Percentiles rank a stretch among this genome's conserved stretches.
phyloP scores from a whole-genome alignment of 2,888 invertebrate species.

The Agrilus cyanescens region DNA sequence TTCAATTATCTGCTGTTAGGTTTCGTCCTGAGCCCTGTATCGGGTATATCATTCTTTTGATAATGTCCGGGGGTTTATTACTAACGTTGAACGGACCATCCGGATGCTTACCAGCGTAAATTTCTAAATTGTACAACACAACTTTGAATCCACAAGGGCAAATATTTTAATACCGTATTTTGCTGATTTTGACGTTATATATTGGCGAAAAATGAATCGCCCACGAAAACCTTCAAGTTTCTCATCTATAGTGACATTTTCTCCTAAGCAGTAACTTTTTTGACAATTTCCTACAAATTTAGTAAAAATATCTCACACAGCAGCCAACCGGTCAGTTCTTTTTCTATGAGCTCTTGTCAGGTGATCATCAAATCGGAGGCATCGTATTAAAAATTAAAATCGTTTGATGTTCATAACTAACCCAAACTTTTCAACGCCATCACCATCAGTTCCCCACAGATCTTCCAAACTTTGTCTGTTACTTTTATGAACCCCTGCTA shows the following conservation, averaged over 20 bases:
- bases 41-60: conserved; percentile 13
- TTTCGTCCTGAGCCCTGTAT: conserved; percentile 14
- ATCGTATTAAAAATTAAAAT: conserved; percentile 16
- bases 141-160: conserved; percentile 19
- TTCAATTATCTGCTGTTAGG: conserved; percentile 14
- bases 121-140: conserved; percentile 18
- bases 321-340: conserved; percentile 15
- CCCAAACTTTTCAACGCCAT: conserved; percentile 19
- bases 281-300: conserved; percentile 22
- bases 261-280: conserved; percentile 15
- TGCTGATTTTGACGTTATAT: conserved; percentile 23
- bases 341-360: conserved; percentile 11
- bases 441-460: conserved; percentile 18
- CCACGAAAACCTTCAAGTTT: conserved; percentile 19
- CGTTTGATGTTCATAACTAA: conserved; percentile 19
- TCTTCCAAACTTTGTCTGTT: conserved; percentile 18
- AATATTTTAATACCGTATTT: conserved; percentile 22
- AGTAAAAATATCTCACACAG: conserved; percentile 20
- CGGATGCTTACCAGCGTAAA: conserved; percentile 16
- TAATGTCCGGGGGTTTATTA: conserved; percentile 12
- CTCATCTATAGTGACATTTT: conserved; percentile 22
- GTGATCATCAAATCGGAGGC: conserved; percentile 18
- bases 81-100: conserved; percentile 11
- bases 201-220: conserved; percentile 21
- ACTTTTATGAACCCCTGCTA: conserved; percentile 15